These are phyloP conservation scores for Gallinago undulata DNA, from an alignment of 2,113 vertebrate species.

Conservation along the genomic window DNA sequence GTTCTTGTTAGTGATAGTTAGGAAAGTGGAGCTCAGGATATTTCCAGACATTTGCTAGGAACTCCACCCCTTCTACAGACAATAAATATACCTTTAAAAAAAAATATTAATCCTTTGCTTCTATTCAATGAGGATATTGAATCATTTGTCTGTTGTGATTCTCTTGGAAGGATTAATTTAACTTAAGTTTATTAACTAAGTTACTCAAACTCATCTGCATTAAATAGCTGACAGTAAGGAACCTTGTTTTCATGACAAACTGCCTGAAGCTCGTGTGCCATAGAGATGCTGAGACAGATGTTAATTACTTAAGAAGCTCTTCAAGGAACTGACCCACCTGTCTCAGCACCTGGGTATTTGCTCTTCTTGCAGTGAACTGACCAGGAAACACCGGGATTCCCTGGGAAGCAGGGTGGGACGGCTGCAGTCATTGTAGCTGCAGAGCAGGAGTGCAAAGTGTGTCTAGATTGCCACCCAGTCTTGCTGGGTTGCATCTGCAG, in stretches of 20 bases:
- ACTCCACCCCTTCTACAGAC: not conserved
- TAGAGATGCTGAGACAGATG: not conserved
- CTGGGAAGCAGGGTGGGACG: not conserved
- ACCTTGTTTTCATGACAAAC: not conserved
- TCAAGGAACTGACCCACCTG: not conserved
- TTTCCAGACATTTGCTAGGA: not conserved
- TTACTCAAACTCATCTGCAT: not conserved
- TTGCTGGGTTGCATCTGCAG: not conserved
- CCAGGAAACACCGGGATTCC: too few relatives aligned
- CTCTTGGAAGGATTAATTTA: not conserved
- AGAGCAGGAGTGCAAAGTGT: accelerated
- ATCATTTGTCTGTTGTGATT: not conserved
- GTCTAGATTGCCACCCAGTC: not conserved
- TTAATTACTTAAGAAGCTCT: not conserved
- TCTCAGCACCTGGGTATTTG: not conserved
- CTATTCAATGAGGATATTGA: not conserved
- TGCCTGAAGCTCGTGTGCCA: not conserved
- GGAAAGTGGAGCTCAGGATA: not conserved
- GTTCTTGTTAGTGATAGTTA: not conserved
- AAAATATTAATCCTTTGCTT: not conserved
- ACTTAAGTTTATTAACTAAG: not conserved
- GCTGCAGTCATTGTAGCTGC: not conserved
- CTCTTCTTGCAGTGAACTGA: not conserved
- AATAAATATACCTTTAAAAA: not conserved
- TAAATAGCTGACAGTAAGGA: not conserved